phyloP scores from a whole-genome alignment of 53 echinoderm and acorn worm species.

The Luidia sarsii region DNA sequence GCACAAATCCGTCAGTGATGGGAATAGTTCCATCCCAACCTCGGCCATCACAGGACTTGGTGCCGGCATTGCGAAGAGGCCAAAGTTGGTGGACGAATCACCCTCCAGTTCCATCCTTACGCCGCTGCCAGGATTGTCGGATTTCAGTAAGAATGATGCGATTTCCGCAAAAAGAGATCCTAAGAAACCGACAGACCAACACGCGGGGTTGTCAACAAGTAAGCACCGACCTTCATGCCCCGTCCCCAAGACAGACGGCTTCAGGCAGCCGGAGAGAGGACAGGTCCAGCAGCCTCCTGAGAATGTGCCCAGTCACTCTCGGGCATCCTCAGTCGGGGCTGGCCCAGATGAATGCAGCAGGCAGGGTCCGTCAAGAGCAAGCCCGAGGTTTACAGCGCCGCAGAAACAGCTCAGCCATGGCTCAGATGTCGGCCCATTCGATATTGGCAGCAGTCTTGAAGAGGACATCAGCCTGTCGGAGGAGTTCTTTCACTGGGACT shows the following conservation, averaged over 20 bases:
- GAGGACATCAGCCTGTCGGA: conserved; percentile 16
- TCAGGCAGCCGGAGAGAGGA: no score
- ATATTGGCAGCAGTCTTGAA: conserved; percentile 4
- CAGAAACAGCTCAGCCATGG: not conserved
- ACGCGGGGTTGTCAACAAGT: not conserved
- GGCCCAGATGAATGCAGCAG: not conserved
- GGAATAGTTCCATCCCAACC: not conserved
- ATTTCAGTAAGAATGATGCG: conserved; percentile 19
- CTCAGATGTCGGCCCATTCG: conserved; percentile 3
- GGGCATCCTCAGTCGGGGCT: no score
- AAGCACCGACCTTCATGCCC: not conserved
- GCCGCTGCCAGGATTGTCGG: not conserved
- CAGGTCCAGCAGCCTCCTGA: not conserved
- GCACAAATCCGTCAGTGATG: conserved; percentile 22
- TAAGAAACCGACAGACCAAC: not conserved
- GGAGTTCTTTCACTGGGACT: conserved; percentile 34
- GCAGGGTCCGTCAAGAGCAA: not conserved
- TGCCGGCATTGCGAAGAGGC: not conserved
- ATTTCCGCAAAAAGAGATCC: no score
- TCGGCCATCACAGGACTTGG: not conserved
- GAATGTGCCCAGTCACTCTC: no score
- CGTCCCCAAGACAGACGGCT: not conserved
- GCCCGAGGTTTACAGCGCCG: not conserved
- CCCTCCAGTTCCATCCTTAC: not conserved
- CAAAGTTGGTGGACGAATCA: not conserved